These are phyloP conservation scores for Nothobranchius kuhntae DNA, from an alignment of 2,113 vertebrate genomes.

Conservation along the genomic window DNA sequence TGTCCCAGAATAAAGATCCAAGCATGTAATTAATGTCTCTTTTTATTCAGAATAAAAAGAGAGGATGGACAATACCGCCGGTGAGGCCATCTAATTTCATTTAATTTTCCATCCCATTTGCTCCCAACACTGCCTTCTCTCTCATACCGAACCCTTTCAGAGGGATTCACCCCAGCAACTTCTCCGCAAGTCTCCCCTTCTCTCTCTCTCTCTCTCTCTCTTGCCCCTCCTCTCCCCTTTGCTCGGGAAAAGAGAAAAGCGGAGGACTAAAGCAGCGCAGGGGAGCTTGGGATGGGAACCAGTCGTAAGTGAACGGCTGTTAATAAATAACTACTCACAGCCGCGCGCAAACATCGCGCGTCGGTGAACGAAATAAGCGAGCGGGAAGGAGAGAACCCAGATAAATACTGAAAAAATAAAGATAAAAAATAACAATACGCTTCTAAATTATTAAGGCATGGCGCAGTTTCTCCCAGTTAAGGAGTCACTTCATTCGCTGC, in stretches of 20 bases:
- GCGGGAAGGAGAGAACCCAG: constrained; percentile 26
- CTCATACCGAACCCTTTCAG: constrained; percentile 88
- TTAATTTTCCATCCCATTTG: constrained; percentile 99
- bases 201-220: too few relatives aligned
- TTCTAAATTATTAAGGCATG: too few relatives aligned
- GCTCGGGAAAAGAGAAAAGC: constrained; percentile 87
- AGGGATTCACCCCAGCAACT: constrained; percentile 85
- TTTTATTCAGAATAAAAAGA: constrained; percentile 71
- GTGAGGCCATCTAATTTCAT: constrained; percentile 99
- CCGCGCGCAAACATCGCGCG: constrained; percentile 92
- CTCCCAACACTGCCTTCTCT: constrained; percentile 90
- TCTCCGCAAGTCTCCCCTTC: constrained; percentile 63
- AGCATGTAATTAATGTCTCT: constrained; percentile 99
- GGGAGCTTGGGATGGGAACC: constrained; percentile 92
- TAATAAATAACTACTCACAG: constrained; percentile 96
- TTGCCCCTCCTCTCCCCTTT: too few relatives aligned
- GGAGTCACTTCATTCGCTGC: too few relatives aligned
- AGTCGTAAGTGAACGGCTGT: constrained; percentile 91
- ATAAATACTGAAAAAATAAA: too few relatives aligned
- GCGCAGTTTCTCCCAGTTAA: too few relatives aligned
- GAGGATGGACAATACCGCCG: constrained; percentile 86
- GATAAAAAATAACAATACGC: too few relatives aligned
- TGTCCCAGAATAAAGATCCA: constrained; percentile 92
- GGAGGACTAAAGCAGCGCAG: constrained; percentile 83
- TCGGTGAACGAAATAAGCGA: constrained; percentile 83